Percentiles rank a stretch among this genome's conserved stretches.
Evolutionary conservation across 2,888 invertebrate genomes (phyloP).

Genomic region (Eustalomyia histrio): DNA sequence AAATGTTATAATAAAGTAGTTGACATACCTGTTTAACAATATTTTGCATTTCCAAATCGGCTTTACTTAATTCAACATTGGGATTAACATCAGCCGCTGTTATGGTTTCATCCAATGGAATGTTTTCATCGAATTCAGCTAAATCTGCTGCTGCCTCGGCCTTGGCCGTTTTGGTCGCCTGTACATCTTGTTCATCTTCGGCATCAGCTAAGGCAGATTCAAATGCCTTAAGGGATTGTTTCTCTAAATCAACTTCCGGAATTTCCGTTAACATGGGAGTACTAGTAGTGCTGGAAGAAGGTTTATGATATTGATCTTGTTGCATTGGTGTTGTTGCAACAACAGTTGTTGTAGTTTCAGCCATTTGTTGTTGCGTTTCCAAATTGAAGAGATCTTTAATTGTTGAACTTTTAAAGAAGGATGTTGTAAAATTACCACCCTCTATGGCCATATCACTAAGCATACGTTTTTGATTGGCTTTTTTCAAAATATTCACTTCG

Average conservation of each 20-base stretch:
- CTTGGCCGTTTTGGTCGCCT: conserved; percentile 92
- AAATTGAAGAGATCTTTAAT: conserved; percentile 95
- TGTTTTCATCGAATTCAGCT: conserved; percentile 97
- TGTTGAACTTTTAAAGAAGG: conserved; percentile 95
- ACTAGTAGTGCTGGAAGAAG: conserved; percentile 67
- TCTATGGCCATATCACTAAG: conserved; percentile 98
- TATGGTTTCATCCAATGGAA: conserved; percentile 88
- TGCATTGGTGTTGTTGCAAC: conserved; percentile 35
- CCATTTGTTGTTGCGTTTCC: conserved; percentile 81
- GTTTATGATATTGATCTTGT: conserved; percentile 68
- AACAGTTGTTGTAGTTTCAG: conserved; percentile 76
- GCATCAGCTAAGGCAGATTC: conserved; percentile 93
- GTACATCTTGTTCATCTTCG: conserved; percentile 97
- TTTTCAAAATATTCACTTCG: conserved; percentile 99
- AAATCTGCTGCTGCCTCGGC: conserved; percentile 94
- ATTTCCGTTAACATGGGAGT: conserved; percentile 42
- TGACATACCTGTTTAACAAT: conserved; percentile 85
- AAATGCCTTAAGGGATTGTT: conserved; percentile 83
- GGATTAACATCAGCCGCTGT: conserved; percentile 72
- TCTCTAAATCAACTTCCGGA: conserved; percentile 80
- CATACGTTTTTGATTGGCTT: conserved; percentile 97
- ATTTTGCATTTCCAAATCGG: conserved; percentile 86
- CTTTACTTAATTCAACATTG: conserved; percentile 84
- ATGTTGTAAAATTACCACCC: conserved; percentile 98
- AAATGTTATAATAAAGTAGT: neutral